phyloP scores from a whole-genome alignment of 2,888 invertebrate genomes.

The Xylota segnis region DNA sequence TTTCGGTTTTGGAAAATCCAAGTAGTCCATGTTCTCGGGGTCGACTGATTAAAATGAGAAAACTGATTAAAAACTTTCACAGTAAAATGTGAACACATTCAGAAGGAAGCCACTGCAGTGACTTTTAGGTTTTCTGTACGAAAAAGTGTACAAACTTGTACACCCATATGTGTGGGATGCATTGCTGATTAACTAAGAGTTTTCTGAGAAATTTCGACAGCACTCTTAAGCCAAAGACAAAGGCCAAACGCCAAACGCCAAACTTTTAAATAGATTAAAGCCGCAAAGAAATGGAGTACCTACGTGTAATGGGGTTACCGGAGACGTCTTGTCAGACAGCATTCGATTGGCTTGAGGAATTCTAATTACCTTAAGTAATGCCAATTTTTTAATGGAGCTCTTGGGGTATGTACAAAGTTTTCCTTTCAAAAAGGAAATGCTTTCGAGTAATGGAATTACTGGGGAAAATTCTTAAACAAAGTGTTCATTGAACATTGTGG shows the following conservation, averaged over 20 bases:
- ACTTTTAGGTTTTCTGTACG: not conserved
- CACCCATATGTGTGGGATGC: not conserved
- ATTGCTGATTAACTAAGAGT: constrained; percentile 1
- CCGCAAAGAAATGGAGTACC: not conserved
- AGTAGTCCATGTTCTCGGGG: not conserved
- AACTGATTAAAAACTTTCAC: constrained; percentile 43
- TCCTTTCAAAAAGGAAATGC: too few species aligned
- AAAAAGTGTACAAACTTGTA: too few species aligned
- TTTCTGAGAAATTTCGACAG: not conserved
- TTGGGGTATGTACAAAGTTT: too few species aligned
- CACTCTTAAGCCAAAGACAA: not conserved
- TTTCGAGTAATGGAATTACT: too few species aligned
- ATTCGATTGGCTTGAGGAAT: not conserved
- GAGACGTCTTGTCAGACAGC: too few species aligned
- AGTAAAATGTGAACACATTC: not conserved
- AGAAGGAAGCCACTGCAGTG: not conserved
- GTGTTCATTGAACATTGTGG: too few species aligned
- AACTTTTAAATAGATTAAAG: constrained; percentile 7
- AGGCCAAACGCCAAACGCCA: not conserved
- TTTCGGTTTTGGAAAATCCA: not conserved
- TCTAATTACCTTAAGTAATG: not conserved
- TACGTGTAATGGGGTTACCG: not conserved
- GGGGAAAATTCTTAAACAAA: too few species aligned
- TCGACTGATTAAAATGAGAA: constrained; percentile 23
- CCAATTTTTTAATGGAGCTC: not conserved